Evolutionary conservation across 2,888 invertebrate species (phyloP).

Genomic region (Drosophila paranaensis): DNA sequence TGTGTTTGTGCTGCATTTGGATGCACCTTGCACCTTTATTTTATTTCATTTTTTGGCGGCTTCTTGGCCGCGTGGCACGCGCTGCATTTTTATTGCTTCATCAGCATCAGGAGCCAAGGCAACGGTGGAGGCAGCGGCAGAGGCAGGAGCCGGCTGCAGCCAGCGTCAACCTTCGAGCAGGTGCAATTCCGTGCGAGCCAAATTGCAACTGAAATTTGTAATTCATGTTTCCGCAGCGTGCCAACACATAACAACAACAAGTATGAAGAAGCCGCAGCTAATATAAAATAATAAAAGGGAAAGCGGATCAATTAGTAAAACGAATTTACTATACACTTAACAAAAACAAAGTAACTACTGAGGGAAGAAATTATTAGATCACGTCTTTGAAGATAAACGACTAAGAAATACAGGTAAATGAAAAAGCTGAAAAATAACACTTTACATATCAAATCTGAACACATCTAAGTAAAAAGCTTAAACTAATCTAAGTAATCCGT

Average conservation of each 20-base stretch:
- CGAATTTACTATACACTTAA: constrained; percentile 12
- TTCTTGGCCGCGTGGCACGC: constrained; percentile 62
- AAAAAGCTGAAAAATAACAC: no score
- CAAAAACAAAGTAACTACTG: no score
- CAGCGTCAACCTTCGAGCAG: constrained; percentile 37
- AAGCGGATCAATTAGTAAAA: neutral
- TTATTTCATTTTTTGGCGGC: constrained; percentile 60
- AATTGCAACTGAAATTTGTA: constrained; percentile 67
- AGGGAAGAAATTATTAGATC: no score
- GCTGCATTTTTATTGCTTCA: constrained; percentile 79
- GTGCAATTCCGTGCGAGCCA: constrained; percentile 59
- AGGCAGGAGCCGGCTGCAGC: constrained; percentile 6
- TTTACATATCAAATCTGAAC: no score
- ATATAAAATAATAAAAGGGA: constrained; percentile 19
- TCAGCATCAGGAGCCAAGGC: constrained; percentile 54
- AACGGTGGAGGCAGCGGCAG: constrained; percentile 3
- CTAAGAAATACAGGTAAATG: no score
- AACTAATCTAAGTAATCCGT: no score
- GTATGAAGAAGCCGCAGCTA: constrained; percentile 11
- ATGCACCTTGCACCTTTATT: constrained; percentile 64
- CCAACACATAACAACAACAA: constrained; percentile 35
- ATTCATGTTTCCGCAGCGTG: constrained; percentile 68
- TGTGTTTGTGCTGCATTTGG: constrained; percentile 14
- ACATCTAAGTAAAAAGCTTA: no score
- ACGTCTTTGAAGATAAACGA: no score